Evolutionary conservation across 2,797 vertebrate genomes (phyloP), one percentile per base, ranked within the genome.

Genomic region (Psittacula echo): DNA sequence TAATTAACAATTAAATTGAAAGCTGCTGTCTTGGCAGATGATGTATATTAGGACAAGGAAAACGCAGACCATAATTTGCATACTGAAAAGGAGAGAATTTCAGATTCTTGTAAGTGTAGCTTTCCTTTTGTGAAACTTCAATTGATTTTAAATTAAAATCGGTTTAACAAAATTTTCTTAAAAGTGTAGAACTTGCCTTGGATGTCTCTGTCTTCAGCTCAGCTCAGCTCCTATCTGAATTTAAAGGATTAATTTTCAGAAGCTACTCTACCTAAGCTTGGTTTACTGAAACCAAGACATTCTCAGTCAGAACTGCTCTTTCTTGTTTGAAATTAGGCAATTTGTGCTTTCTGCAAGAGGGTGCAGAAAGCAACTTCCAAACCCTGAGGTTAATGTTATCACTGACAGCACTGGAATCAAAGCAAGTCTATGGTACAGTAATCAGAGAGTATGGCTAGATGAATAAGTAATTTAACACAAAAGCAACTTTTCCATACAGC

Each of bases 1-100:
- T 89, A 93, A 95, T 96, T 94, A 95, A 84, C 73, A 87, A 91
- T 94, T 66, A 85, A 89, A 88, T 81, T 92, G 85, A 87, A 96
- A 89, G 72, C 50, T 89, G 39, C 45, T 95, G 30, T 76, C 75
- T 87, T 89, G 87, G 90, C 80, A 93, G 91, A 64, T 83, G 53
- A 87, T 79, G 23, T 68, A 6, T 72, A 75, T 54, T 85, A 94
- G 70, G 79, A 94, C 76, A 92, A 86, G 45, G 87, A 80, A 94
- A 95, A 87, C 65, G 44, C 13, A 42, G 53, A 19, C 58, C 15
- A 7, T 85, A 87, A 73, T 92, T 95, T 91, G 24, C 93, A 85
- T 50, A 39, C 13, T 72, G n/a, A 92, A 77, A 70, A 74, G 71
- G 85, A 53, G 27, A 81, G 56, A 67, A 95, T 75, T 93, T 92